Evolutionary conservation across 2,888 invertebrate species (phyloP).

Genomic region (Timema cristinae): DNA sequence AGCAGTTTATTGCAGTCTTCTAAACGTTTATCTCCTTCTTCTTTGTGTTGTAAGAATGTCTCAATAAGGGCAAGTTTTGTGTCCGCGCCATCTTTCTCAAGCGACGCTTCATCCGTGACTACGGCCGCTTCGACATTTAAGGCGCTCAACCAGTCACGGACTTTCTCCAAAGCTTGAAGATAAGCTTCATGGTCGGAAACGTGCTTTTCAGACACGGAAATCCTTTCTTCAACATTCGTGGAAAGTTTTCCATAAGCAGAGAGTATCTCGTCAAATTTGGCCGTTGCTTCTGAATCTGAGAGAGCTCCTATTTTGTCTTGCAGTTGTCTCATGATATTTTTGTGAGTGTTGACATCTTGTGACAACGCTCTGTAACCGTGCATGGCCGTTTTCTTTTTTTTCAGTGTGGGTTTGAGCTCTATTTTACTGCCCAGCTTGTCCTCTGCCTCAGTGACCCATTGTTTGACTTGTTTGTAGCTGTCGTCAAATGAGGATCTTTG

Average conservation of each 20-base stretch:
- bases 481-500: constrained; percentile 92
- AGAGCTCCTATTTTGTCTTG: constrained; percentile 76
- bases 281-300: constrained; percentile 73
- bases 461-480: constrained; percentile 78
- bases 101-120: constrained; percentile 71
- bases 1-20: constrained; percentile 66
- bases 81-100: constrained; percentile 75
- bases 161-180: constrained; percentile 74
- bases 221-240: constrained; percentile 62
- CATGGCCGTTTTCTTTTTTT: constrained; percentile 83
- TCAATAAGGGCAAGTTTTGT: constrained; percentile 69
- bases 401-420: constrained; percentile 71
- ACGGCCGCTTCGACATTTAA: constrained; percentile 73
- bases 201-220: constrained; percentile 63
- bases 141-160: constrained; percentile 76
- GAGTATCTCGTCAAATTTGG: constrained; percentile 68
- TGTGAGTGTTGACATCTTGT: constrained; percentile 83
- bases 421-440: constrained; percentile 66
- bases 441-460: constrained; percentile 80
- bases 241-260: constrained; percentile 66
- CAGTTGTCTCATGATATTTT: constrained; percentile 77
- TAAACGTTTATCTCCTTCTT: constrained; percentile 68
- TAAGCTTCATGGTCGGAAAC: constrained; percentile 80
- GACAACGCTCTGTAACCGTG: constrained; percentile 74
- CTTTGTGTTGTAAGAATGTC: constrained; percentile 67